phyloP scores from a whole-genome alignment of 2,888 invertebrate genomes.

The Melikaiella ostensackeni region DNA sequence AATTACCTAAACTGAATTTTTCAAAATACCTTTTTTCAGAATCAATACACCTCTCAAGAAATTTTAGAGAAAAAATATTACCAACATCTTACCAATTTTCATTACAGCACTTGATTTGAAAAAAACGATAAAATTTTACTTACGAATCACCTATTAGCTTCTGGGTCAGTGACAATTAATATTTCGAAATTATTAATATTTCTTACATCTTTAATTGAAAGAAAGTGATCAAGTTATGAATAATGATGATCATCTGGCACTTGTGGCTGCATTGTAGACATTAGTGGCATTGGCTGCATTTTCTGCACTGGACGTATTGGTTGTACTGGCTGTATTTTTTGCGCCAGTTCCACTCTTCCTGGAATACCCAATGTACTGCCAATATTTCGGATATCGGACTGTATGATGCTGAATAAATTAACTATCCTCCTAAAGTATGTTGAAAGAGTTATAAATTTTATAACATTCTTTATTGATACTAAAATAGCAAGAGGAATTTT shows the following conservation, averaged over 20 bases:
- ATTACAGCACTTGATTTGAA: too few species aligned
- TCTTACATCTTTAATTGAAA: conserved; percentile 10
- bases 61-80: too few species aligned
- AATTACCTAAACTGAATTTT: too few species aligned
- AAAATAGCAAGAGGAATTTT: neutral
- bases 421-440: conserved; percentile 16
- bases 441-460: neutral
- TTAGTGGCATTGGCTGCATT: neutral
- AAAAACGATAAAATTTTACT: neutral
- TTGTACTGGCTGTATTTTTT: neutral
- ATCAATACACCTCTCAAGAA: too few species aligned
- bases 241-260: conserved; percentile 13
- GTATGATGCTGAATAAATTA: conserved; percentile 11
- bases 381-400: neutral
- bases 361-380: neutral
- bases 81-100: too few species aligned
- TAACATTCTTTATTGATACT: too few species aligned
- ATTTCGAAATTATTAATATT: conserved; percentile 31
- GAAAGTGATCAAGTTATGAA: conserved; percentile 5
- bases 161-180: conserved; percentile 3
- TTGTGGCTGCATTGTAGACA: neutral
- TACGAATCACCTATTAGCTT: conserved; percentile 6
- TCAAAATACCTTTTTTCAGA: too few species aligned
- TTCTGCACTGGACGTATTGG: neutral
- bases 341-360: neutral